These are phyloP conservation scores for Leptodactylus fuscus DNA, from an alignment of 2,113 vertebrate genomes.

Conservation along the genomic window DNA sequence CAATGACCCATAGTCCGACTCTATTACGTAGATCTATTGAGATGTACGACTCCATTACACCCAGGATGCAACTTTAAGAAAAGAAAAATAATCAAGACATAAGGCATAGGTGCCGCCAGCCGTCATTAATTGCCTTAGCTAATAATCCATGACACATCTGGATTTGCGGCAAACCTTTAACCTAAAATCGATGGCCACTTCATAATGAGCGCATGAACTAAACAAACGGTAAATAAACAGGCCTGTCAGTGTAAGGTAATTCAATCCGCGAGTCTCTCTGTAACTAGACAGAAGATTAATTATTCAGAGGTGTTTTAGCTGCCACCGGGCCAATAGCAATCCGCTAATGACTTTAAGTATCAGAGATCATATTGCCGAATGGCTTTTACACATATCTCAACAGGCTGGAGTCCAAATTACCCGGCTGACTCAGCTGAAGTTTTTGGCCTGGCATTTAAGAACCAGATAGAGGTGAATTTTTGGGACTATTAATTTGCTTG, in stretches of 20 bases:
- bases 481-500: not conserved
- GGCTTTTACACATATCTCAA: not conserved
- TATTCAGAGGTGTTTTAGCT: slow-evolving; percentile 64
- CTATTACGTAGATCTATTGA: not conserved
- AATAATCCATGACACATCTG: slow-evolving; percentile 57
- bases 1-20: not conserved
- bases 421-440: not conserved
- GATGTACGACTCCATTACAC: not conserved
- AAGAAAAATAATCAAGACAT: slow-evolving; percentile 2
- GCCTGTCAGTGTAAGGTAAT: slow-evolving; percentile 67
- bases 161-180: slow-evolving; percentile 61
- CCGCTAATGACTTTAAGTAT: slow-evolving; percentile 56
- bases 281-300: slow-evolving; percentile 69
- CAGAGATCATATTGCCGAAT: not conserved
- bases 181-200: slow-evolving; percentile 64
- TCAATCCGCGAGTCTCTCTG: slow-evolving; percentile 66
- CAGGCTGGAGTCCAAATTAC: not conserved
- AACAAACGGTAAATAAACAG: slow-evolving; percentile 70
- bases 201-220: slow-evolving; percentile 66
- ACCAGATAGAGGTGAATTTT: not conserved
- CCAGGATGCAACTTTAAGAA: not conserved
- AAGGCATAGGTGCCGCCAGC: not conserved
- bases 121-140: slow-evolving; percentile 47
- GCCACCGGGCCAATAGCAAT: slow-evolving; percentile 59
- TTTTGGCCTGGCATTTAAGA: not conserved